Base-by-base conservation (phyloP, 2,888 invertebrate genomes). In the Leptopterna dolabrata region DNA sequence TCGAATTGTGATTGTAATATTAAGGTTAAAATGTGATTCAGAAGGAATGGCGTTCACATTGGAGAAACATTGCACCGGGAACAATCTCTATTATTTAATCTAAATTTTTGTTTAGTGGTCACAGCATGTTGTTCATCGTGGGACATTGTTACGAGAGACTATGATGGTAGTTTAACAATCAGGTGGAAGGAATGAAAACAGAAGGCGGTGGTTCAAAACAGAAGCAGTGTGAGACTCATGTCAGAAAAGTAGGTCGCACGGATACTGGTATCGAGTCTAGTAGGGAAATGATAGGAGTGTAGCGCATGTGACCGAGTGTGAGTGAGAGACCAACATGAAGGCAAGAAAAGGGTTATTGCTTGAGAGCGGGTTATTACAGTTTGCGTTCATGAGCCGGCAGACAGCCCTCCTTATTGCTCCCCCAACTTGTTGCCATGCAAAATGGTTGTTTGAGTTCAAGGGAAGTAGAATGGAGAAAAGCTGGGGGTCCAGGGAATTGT, bases 331-430 rank as follows among this genome's bases (percentile, higher is more conserved):
- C 27, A 30, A 78, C 51, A 80, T 70, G 80, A 87, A 80, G n/a
- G 80, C 86, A 87, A 87, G 80, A 80, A 76, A 86, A 63, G 86
- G 80, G 80, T 80, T 87, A 87, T 87, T 87, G 86, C 86, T n/a
- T 63, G 85, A 29, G 73, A 43, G 80, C 70, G 78, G 55, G 86
- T 87, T 87, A 87, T 87, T 87, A 87, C 86, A 87, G 86, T 87
- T 87, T 87, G 86, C 63, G 80, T 80, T 87, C 70, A 87, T 87
- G 86, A 87, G 80, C 70, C 78, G 78, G 80, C 70, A 87, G 80
- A 87, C 80, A 87, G 86, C 80, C n/a, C 78, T 43, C 86, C 80
- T 87, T 87, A 87, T 87, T 87, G 86, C 86, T 87, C 80, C 80
- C 76, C 86, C 86, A 80, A 87, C 85, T 85, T 85, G 85, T 85